A percentile compares a stretch with the other conserved stretches of the same genome.
Conservation (phyloP, 2,113 vertebrate species). For the Melanostigma gelatinosum region DNA sequence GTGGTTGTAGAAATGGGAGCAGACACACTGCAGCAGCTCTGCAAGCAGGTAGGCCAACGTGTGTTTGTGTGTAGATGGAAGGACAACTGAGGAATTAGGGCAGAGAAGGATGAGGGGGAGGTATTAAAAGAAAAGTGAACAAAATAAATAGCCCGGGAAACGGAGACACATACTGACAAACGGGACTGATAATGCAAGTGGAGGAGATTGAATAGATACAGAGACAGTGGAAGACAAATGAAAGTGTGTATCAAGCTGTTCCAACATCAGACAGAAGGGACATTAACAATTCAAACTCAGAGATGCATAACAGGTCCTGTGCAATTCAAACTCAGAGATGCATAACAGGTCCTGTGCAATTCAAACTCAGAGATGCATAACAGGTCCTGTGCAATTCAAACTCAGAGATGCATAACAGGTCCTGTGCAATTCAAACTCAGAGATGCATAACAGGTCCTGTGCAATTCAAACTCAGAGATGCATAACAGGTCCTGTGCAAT, state of each 20-base stretch:
- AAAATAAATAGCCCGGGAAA: constrained; percentile 31
- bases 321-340: too few relatives aligned
- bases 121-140: constrained; percentile 25
- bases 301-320: constrained; percentile 5
- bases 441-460: background rate
- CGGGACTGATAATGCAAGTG: constrained; percentile 21
- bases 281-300: constrained; percentile 61
- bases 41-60: constrained; percentile 37
- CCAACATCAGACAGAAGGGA: constrained; percentile 49
- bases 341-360: constrained; percentile 26
- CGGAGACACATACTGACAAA: constrained; percentile 46
- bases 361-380: background rate
- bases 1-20: background rate
- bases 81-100: constrained; percentile 45
- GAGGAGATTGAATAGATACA: constrained; percentile 46
- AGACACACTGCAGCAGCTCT: constrained; percentile 47
- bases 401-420: background rate
- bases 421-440: constrained; percentile 55
- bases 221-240: constrained; percentile 48
- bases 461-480: constrained; percentile 58
- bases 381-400: constrained; percentile 28
- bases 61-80: constrained; percentile 20
- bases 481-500: constrained; percentile 16
- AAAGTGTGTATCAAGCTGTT: constrained; percentile 66
- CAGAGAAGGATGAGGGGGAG: constrained; percentile 39